These are phyloP conservation scores for Chlorodrepanis virens DNA, from an alignment of 2,113 vertebrate genomes.

Conservation along the genomic window DNA sequence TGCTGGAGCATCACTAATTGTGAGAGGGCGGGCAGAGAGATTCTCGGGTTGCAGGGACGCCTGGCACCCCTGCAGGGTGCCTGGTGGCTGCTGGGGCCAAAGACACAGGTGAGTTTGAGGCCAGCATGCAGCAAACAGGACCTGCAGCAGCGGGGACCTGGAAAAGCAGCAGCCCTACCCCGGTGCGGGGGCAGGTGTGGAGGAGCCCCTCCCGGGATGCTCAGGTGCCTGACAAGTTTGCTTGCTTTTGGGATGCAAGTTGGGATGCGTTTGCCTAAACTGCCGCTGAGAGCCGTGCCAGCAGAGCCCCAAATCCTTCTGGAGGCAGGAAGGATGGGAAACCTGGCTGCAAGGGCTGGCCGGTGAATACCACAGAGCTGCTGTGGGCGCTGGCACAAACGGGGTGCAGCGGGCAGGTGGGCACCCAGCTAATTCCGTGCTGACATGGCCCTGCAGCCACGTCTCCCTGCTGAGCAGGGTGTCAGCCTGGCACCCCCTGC, in stretches of 20 bases:
- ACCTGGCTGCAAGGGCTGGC: too few species aligned
- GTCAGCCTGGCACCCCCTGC: background rate
- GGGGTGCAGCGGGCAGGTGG: rapidly evolving
- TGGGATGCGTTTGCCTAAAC: background rate
- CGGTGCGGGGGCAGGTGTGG: background rate
- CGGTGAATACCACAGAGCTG: background rate
- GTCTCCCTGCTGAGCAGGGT: background rate
- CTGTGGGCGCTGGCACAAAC: background rate
- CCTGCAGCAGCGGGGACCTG: background rate
- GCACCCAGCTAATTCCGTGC: background rate
- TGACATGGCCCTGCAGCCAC: rapidly evolving
- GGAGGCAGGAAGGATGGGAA: background rate
- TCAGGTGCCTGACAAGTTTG: background rate
- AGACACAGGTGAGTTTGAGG: background rate
- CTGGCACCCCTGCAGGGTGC: background rate
- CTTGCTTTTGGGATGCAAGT: background rate
- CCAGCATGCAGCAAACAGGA: background rate
- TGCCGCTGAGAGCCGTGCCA: background rate
- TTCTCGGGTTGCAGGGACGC: background rate
- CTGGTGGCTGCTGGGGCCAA: background rate
- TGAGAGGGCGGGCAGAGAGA: background rate
- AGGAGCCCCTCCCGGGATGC: background rate
- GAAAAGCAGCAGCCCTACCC: rapidly evolving
- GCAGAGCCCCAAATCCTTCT: background rate
- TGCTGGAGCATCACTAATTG: background rate